Conservation (phyloP, 2,797 vertebrate genomes). For the Hydrocynus forskahlii region DNA sequence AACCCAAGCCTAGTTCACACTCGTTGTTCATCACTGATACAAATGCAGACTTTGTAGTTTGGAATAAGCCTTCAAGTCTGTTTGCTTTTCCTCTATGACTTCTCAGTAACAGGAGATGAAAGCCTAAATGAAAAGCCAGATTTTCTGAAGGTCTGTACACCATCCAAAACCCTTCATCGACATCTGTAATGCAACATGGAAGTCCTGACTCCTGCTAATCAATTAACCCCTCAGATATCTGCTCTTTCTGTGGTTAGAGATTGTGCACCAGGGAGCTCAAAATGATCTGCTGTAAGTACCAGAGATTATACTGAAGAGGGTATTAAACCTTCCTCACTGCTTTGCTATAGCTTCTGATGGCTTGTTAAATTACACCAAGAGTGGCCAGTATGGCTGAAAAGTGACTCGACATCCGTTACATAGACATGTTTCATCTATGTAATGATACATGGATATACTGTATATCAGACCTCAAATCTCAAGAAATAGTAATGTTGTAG, state of each 20-base stretch:
- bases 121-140: not conserved
- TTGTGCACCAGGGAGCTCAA: constrained; percentile 29
- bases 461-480: no score
- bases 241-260: constrained; percentile 26
- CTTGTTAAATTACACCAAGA: constrained; percentile 25
- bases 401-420: not conserved
- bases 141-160: constrained; percentile 11
- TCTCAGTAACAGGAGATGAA: constrained; percentile 12
- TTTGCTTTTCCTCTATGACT: constrained; percentile 26
- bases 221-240: constrained; percentile 33
- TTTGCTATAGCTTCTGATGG: constrained; percentile 23
- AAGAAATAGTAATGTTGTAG: not conserved
- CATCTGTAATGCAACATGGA: constrained; percentile 27
- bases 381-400: not conserved
- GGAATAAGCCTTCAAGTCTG: not conserved
- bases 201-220: constrained; percentile 18
- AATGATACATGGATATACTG: not conserved
- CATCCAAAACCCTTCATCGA: not conserved
- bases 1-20: no score
- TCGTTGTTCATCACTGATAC: no score
- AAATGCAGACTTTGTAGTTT: no score
- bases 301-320: constrained; percentile 43
- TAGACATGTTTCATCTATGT: not conserved
- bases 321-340: constrained; percentile 21
- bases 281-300: constrained; percentile 33